These are phyloP conservation scores for Stichodactyla mertensii DNA, from an alignment of 64 coral and sea anemone genomes.

Conservation along the genomic window DNA sequence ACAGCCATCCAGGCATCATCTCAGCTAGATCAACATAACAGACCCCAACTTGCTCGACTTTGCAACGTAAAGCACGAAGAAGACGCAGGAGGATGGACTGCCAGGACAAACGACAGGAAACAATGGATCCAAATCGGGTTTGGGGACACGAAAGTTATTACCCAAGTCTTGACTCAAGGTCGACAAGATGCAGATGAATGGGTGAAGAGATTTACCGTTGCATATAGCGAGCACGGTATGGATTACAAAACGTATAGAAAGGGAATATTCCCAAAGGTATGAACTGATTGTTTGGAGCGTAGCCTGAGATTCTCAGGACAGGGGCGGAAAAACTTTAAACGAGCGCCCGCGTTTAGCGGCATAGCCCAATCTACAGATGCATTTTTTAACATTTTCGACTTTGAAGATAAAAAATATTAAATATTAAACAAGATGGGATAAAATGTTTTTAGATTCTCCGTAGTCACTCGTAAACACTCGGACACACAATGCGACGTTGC, in stretches of 20 bases:
- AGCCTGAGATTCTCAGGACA: too few relatives aligned
- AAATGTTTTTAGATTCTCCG: too few relatives aligned
- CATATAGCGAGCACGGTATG: not conserved
- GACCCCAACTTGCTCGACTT: slow-evolving; percentile 23
- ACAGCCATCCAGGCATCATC: slow-evolving; percentile 21
- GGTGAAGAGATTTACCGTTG: not conserved
- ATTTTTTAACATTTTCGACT: too few relatives aligned
- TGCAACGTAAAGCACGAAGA: not conserved
- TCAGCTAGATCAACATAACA: slow-evolving; percentile 9
- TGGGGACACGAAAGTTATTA: not conserved
- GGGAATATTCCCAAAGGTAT: not conserved
- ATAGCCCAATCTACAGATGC: too few relatives aligned
- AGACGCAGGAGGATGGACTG: slow-evolving; percentile 22
- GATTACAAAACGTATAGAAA: not conserved
- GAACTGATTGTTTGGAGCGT: too few relatives aligned
- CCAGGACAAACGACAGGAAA: slow-evolving; percentile 10
- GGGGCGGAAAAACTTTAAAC: not conserved
- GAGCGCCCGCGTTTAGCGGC: not conserved
- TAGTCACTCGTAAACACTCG: too few relatives aligned
- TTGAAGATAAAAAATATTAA: too few relatives aligned
- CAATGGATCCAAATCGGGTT: slow-evolving; percentile 44
- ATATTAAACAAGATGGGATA: too few relatives aligned
- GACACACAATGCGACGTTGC: too few relatives aligned
- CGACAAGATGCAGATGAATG: slow-evolving; percentile 15
- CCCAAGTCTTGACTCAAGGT: slow-evolving; percentile 33